Percentiles rank a stretch among this genome's conserved stretches.
Conservation (phyloP, 2,888 invertebrate species). For the Drosophila infuscata region DNA sequence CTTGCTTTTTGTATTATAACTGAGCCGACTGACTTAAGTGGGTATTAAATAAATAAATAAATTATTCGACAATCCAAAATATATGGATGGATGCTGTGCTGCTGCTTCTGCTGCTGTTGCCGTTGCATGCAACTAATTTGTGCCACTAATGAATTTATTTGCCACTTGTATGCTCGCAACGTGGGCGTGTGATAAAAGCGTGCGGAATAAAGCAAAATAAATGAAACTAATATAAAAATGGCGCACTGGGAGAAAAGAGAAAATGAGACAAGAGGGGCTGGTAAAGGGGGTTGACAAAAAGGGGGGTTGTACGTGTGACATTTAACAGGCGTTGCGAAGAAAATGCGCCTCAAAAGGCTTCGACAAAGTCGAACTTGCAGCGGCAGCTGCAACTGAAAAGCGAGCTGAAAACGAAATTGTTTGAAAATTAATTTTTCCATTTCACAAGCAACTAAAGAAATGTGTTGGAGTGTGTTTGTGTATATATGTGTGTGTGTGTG, state of each 20-base stretch:
- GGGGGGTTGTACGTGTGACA: conserved; percentile 28
- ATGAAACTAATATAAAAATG: conserved; percentile 71
- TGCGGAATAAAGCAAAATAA: conserved; percentile 71
- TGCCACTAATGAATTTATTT: conserved; percentile 81
- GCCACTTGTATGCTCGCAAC: conserved; percentile 79
- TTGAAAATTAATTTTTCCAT: conserved; percentile 80
- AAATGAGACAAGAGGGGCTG: not conserved
- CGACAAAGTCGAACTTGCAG: conserved; percentile 41
- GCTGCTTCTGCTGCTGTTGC: conserved; percentile 35
- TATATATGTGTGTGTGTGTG: conserved; percentile 15
- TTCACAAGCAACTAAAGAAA: conserved; percentile 59
- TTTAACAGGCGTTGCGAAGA: conserved; percentile 40
- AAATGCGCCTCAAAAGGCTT: conserved; percentile 36
- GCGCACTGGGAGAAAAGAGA: conserved; percentile 9
- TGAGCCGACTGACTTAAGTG: too few relatives aligned
- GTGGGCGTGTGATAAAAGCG: conserved; percentile 73
- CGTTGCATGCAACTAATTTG: conserved; percentile 80
- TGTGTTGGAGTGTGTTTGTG: conserved; percentile 11
- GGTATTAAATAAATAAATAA: too few relatives aligned
- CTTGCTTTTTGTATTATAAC: too few relatives aligned
- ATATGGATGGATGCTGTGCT: conserved; percentile 15
- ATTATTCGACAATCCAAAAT: too few relatives aligned
- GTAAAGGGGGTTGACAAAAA: not conserved
- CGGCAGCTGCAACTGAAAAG: conserved; percentile 43
- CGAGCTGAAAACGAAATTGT: conserved; percentile 63